Evolutionary conservation across 2,797 vertebrate species (phyloP).

Genomic region (Lerista edwardsae): DNA sequence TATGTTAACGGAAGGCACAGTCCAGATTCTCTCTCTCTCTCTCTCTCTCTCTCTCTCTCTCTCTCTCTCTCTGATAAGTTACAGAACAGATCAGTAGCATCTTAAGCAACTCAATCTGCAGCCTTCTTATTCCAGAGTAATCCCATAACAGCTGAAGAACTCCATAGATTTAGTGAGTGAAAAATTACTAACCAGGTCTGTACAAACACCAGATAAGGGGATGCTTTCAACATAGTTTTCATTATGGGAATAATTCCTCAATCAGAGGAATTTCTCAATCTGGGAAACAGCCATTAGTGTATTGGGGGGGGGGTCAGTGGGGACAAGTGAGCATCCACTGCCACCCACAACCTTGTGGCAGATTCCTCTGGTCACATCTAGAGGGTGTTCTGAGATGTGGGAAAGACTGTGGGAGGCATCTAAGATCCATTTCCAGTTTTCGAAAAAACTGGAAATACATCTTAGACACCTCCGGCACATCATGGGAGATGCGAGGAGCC

Average conservation of each 20-base stretch:
- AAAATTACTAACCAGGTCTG: background rate
- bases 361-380: no score
- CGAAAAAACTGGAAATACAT: no score
- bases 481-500: no score
- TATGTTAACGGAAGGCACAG: constrained; percentile 11
- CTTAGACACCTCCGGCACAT: no score
- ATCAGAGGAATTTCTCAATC: constrained; percentile 52
- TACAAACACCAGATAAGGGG: constrained; percentile 24
- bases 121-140: background rate
- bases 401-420: no score
- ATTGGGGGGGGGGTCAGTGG: no score
- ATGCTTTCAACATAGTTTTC: constrained; percentile 60
- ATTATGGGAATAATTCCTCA: constrained; percentile 34
- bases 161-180: background rate
- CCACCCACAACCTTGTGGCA: no score
- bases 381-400: no score
- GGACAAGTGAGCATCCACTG: no score
- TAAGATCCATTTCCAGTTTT: no score
- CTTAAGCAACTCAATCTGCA: constrained; percentile 29
- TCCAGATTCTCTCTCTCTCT: constrained; percentile 30
- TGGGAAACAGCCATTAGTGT: constrained; percentile 61
- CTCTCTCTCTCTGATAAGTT: constrained; percentile 51
- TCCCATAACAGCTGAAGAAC: background rate
- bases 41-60: constrained; percentile 49
- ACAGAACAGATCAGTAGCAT: constrained; percentile 32